These are phyloP conservation scores for Solen grandis DNA, from an alignment of 1,140 invertebrate species.

Conservation along the genomic window DNA sequence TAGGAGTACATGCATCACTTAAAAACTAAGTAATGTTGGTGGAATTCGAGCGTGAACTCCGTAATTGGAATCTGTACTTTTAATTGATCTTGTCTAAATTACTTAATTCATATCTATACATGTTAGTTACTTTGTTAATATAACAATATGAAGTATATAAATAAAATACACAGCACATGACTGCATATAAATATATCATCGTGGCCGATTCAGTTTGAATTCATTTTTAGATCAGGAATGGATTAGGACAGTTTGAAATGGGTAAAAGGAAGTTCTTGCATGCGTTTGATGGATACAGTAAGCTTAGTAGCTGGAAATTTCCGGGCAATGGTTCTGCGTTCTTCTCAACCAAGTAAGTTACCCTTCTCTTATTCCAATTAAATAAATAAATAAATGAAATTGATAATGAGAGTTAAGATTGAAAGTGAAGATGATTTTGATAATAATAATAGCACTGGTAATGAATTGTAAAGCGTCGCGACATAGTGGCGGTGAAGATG, in stretches of 20 bases:
- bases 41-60: no score
- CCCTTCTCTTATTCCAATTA: no score
- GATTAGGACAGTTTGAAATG: constrained; percentile 71
- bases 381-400: neutral
- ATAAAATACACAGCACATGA: neutral
- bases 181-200: neutral
- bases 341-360: constrained; percentile 64
- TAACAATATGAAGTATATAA: neutral
- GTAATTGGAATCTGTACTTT: no score
- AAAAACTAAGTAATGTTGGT: no score
- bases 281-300: constrained; percentile 73
- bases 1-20: no score
- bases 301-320: constrained; percentile 72
- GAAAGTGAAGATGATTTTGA: neutral
- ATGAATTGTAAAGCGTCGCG: neutral
- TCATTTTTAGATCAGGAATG: constrained; percentile 74
- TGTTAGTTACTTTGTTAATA: neutral
- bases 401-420: neutral
- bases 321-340: constrained; percentile 63
- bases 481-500: neutral
- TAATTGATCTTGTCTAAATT: no score
- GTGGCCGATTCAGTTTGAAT: neutral
- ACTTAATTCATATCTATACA: neutral
- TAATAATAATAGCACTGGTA: neutral
- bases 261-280: constrained; percentile 65